Evolutionary conservation across 2,797 vertebrate genomes (phyloP).

Genomic region (Notolabrus celidotus): DNA sequence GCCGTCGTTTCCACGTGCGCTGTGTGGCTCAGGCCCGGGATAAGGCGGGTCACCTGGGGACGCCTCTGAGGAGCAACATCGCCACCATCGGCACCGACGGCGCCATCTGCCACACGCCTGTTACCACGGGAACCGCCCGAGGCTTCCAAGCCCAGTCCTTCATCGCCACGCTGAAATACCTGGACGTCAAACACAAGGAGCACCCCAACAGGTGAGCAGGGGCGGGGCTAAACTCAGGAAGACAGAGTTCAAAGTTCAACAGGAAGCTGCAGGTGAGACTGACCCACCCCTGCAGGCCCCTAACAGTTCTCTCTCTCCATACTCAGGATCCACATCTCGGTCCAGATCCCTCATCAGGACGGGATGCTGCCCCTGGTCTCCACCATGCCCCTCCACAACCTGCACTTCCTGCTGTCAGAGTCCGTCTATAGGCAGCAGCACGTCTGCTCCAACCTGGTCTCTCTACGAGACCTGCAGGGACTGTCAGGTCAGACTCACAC

Average conservation of each 20-base stretch:
- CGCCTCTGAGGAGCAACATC: constrained; percentile 93
- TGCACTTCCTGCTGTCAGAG: constrained; percentile 97
- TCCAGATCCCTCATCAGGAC: constrained; percentile 99
- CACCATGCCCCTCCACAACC: constrained; percentile 96
- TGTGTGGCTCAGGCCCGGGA: constrained; percentile 97
- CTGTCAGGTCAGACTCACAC: constrained; percentile 87
- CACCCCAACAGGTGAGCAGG: constrained; percentile 93
- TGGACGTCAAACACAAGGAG: constrained; percentile 98
- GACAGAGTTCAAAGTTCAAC: too few species aligned
- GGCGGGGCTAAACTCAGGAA: too few species aligned
- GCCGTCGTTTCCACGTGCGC: constrained; percentile 95
- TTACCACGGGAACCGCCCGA: constrained; percentile 94
- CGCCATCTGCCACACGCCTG: constrained; percentile 96
- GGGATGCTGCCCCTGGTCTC: constrained; percentile 98
- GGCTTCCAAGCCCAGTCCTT: constrained; percentile 99
- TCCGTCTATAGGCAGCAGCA: constrained; percentile 98
- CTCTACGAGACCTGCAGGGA: constrained; percentile 89
- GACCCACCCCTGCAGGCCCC: too few species aligned
- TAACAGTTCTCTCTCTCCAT: too few species aligned
- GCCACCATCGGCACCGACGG: constrained; percentile 94
- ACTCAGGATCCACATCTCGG: constrained; percentile 98
- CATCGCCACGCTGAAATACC: constrained; percentile 94
- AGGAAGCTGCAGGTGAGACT: too few species aligned
- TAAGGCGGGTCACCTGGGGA: constrained; percentile 92
- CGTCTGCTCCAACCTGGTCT: constrained; percentile 95